A percentile compares a stretch with the other conserved stretches of the same genome.
phyloP scores from a whole-genome alignment of 37 sponge, comb jelly and placozoan species.

The Cladorhizidae sp. region DNA sequence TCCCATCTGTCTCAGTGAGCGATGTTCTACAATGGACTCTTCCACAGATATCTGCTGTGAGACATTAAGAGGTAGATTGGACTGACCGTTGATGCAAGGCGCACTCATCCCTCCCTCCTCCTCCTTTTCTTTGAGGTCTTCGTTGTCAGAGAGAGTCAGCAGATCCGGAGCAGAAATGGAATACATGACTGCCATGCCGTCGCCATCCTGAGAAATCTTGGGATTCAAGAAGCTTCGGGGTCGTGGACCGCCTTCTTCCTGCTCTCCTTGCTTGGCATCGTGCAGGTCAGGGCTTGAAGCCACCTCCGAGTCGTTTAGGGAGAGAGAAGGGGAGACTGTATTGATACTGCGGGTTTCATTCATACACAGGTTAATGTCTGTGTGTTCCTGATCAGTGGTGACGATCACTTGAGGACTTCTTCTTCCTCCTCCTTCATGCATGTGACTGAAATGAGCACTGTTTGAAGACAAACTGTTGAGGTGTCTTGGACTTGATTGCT shows the following conservation, averaged over 20 bases:
- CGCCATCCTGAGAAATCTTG: not conserved
- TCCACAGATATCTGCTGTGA: not conserved
- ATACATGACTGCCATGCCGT: not conserved
- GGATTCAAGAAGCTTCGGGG: not conserved
- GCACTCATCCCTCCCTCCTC: not conserved
- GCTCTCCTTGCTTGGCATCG: conserved; percentile 6
- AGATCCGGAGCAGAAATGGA: conserved; percentile 26
- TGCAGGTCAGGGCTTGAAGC: not conserved
- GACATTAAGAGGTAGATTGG: too few relatives aligned
- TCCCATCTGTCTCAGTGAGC: conserved; percentile 1
- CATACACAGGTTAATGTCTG: too few relatives aligned
- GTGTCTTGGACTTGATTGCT: not conserved
- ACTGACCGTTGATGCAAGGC: too few relatives aligned
- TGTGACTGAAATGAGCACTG: too few relatives aligned
- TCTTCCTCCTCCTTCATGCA: not conserved
- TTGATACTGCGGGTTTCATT: not conserved
- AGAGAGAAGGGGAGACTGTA: not conserved
- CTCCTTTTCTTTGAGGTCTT: not conserved
- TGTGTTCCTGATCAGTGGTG: conserved; percentile 2
- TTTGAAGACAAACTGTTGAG: not conserved
- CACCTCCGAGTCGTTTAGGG: not conserved
- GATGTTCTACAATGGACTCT: conserved; percentile 13
- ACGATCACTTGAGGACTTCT: conserved; percentile 22
- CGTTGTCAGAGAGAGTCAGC: not conserved
- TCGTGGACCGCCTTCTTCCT: not conserved